Base-by-base conservation (phyloP, 2,888 invertebrate species). In the Parascotia fuliginaria region DNA sequence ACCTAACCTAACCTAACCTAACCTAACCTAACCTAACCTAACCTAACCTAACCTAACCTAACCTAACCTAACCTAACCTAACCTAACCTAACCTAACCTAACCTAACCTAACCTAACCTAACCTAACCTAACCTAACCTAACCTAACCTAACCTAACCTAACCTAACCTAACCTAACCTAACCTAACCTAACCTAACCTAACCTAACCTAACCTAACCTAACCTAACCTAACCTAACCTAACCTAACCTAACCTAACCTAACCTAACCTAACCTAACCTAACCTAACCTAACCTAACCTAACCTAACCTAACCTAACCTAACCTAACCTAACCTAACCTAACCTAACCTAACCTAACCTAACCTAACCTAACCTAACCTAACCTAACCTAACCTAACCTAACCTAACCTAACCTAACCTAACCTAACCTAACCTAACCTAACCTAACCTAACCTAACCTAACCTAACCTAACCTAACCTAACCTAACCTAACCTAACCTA, bases 41-140 rank as follows among this genome's bases (percentile, higher is more conserved):
- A 53, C 56, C 56, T 57, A 57, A 57, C 56, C 56, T 57, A 57
- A 57, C 55, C 57, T 51, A 61, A 58, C 61, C 55, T 55, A 62
- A 62, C 58, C 62, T 62, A 62, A 62, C 62, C 59, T 59, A 62
- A 59, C 62, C 62, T 62, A 62, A 62, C 62, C 62, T 62, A 59
- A 59, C 57, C 61, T 61, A 61, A 61, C 61, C 57, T 61, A 57
- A 55, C 50, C 50, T 50, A 54, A 47, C 59, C 51, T 53, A 59
- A 57, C 62, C 55, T 57, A 63, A 60, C 59, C 57, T 55, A 63
- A 60, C 63, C 57, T 55, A 59, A 52, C 58, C 51, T 60, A 53
- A 57, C 63, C 57, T 53, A 63, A 55, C 57, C 63, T 56, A 56
- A 60, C 57, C 55, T 57, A 56, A 51, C 42, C 46, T 46, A 49